Percentiles rank a stretch among this genome's conserved stretches.
These are phyloP conservation scores for Phlogophora meticulosa DNA, from an alignment of 2,888 invertebrate species.

Conservation along the genomic window DNA sequence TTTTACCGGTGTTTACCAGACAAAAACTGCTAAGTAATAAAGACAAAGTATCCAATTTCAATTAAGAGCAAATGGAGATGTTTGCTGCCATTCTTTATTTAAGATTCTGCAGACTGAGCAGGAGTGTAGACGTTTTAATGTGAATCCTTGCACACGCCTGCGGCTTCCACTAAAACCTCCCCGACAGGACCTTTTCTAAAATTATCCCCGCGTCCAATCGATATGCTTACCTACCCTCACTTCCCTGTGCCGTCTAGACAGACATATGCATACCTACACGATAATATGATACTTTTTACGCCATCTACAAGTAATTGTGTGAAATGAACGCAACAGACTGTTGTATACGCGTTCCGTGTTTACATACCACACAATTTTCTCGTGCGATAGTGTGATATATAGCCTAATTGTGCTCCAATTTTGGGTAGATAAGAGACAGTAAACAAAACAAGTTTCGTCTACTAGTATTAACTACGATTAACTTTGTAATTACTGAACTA, in stretches of 20 bases:
- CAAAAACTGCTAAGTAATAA: slow-evolving; percentile 23
- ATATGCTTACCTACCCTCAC: slow-evolving; percentile 72
- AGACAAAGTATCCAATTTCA: slow-evolving; percentile 30
- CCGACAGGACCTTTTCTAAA: slow-evolving; percentile 76
- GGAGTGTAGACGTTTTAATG: slow-evolving; percentile 14
- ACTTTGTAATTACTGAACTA: slow-evolving; percentile 29
- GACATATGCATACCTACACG: slow-evolving; percentile 70
- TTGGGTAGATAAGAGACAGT: slow-evolving; percentile 53
- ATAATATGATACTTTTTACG: slow-evolving; percentile 42
- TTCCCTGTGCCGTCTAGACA: slow-evolving; percentile 82
- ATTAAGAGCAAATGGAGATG: slow-evolving; percentile 8
- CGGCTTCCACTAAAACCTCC: slow-evolving; percentile 29
- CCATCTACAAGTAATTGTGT: slow-evolving; percentile 23
- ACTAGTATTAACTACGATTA: slow-evolving; percentile 25
- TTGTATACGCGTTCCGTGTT: slow-evolving; percentile 31
- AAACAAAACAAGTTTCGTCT: slow-evolving; percentile 35
- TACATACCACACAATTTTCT: slow-evolving; percentile 45
- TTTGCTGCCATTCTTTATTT: slow-evolving; percentile 18
- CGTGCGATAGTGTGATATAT: slow-evolving; percentile 35
- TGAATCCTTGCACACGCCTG: slow-evolving; percentile 41
- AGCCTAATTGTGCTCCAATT: slow-evolving; percentile 55
- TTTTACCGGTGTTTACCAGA: not conserved
- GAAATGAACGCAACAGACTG: slow-evolving; percentile 34
- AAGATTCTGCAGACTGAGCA: not conserved
- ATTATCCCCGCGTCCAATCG: slow-evolving; percentile 79